phyloP scores from a whole-genome alignment of 2,888 invertebrate species.

The Drosophila putrida region DNA sequence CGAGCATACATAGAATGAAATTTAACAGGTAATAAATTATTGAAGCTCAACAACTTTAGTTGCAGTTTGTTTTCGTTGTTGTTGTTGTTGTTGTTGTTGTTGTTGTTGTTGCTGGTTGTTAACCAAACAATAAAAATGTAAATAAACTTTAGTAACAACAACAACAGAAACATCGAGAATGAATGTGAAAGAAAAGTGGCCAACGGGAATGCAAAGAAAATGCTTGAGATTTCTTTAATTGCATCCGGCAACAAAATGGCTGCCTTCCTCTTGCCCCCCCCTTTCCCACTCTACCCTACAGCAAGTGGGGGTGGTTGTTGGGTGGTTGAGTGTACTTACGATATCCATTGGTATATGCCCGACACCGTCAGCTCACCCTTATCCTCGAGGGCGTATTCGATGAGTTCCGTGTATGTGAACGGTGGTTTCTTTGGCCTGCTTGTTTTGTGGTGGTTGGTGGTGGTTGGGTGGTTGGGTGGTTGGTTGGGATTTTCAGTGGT shows the following conservation, averaged over 20 bases:
- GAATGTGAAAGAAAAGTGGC: slow-evolving; percentile 38
- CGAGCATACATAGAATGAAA: slow-evolving; percentile 17
- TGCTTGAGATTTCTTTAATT: slow-evolving; percentile 79
- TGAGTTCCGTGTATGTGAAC: slow-evolving; percentile 95
- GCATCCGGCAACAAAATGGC: slow-evolving; percentile 81
- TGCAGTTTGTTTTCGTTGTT: slow-evolving; percentile 16
- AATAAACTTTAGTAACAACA: slow-evolving; percentile 20
- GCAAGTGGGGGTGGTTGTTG: background rate
- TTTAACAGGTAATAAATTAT: slow-evolving; percentile 53
- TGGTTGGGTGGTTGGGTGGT: slow-evolving; percentile 58
- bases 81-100: slow-evolving; percentile 7
- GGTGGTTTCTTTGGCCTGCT: slow-evolving; percentile 92
- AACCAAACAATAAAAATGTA: slow-evolving; percentile 30
- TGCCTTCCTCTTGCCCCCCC: slow-evolving; percentile 21
- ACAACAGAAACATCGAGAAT: slow-evolving; percentile 6
- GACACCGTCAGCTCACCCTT: slow-evolving; percentile 95
- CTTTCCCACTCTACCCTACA: background rate
- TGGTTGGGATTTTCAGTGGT: slow-evolving; percentile 4
- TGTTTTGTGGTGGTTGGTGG: slow-evolving; percentile 78
- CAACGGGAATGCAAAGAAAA: slow-evolving; percentile 62
- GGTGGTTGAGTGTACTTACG: slow-evolving; percentile 88
- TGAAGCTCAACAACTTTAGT: slow-evolving; percentile 27
- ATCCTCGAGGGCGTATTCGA: slow-evolving; percentile 94
- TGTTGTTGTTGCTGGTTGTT: slow-evolving; percentile 30
- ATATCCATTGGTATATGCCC: slow-evolving; percentile 97